Base-by-base conservation (phyloP, 2,113 vertebrate genomes). In the Azemiops feae region DNA sequence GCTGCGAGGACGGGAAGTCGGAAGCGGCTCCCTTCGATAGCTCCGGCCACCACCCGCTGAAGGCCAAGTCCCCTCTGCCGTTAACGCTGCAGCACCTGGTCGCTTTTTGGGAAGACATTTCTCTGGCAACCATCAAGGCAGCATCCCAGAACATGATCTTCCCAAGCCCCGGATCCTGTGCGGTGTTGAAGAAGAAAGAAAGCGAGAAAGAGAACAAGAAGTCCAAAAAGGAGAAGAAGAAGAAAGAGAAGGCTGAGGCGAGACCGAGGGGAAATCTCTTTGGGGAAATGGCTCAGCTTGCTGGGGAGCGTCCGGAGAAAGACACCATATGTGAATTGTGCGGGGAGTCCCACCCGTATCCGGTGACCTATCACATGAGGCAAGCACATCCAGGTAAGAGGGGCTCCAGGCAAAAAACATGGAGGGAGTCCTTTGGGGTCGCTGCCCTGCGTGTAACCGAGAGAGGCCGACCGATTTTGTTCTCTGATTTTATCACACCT, bases 101-200 rank as follows among this genome's bases (percentile, higher is more conserved):
- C 39, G 98, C 99, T 54, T 99, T 99, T 97, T 99, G 99, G 99
- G 99, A 99, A 96, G 99, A 99, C 95, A 99, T 99, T 93, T 99
- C 99, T 92, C 97, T 99, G 98, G 99, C 99, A 60, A 99, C 99
- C 55, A 99, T 99, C 96, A 99, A 99, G 97, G 99, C 99, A 30
- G 99, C 99, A 86, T 99, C 99, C 81, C 99, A 99, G 96, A 99
- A 99, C 96, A 99, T 99, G 99, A 99, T 99, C 94, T 99, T 99
- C 96, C 99, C 99, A 92, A 99, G 99, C 96, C 99, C 99, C 0
- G 99, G 99, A 23, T 99, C 99, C 89, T 99, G 99, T 69, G 99
- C 99, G 30, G 98, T 99, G 30, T 96, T 99, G 58, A 99, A 99
- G 95, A 99, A 99, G 97, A 99, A 99, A 94, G 99, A 99, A 55